Percentiles rank a stretch among this genome's conserved stretches.
phyloP scores from a whole-genome alignment of 2,888 invertebrate species.

The Ypsolopha sequella region DNA sequence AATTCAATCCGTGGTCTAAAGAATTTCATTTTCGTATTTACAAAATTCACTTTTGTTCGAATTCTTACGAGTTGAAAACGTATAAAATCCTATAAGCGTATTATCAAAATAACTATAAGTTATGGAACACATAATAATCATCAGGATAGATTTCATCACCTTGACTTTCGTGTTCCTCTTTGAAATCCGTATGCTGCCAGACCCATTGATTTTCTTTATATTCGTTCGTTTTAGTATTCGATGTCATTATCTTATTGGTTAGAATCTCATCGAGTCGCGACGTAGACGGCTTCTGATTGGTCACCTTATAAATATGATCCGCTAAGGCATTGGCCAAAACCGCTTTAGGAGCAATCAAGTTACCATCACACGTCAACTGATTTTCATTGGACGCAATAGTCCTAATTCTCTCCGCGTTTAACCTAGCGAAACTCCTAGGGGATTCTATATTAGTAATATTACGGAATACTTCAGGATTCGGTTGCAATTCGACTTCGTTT shows the following conservation, averaged over 20 bases:
- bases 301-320: constrained; percentile 65
- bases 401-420: constrained; percentile 55
- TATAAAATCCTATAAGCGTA: not conserved
- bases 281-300: constrained; percentile 64
- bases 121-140: constrained; percentile 48
- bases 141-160: constrained; percentile 35
- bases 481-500: constrained; percentile 12
- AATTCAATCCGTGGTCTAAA: not conserved
- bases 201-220: constrained; percentile 42
- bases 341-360: constrained; percentile 50
- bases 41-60: too few relatives aligned
- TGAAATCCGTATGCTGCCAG: constrained; percentile 44
- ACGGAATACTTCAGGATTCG: constrained; percentile 30
- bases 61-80: not conserved
- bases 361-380: constrained; percentile 38
- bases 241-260: constrained; percentile 52
- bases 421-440: constrained; percentile 45
- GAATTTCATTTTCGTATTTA: not conserved
- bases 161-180: constrained; percentile 26
- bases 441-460: constrained; percentile 52
- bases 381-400: constrained; percentile 40
- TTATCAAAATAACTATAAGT: constrained; percentile 14
- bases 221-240: constrained; percentile 17
- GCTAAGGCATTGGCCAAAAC: constrained; percentile 56
- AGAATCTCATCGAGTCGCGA: constrained; percentile 58